Percentiles rank a stretch among this genome's conserved stretches.
Evolutionary conservation across 2,113 vertebrate genomes (phyloP).

Genomic region (Triplophysa tibetana): DNA sequence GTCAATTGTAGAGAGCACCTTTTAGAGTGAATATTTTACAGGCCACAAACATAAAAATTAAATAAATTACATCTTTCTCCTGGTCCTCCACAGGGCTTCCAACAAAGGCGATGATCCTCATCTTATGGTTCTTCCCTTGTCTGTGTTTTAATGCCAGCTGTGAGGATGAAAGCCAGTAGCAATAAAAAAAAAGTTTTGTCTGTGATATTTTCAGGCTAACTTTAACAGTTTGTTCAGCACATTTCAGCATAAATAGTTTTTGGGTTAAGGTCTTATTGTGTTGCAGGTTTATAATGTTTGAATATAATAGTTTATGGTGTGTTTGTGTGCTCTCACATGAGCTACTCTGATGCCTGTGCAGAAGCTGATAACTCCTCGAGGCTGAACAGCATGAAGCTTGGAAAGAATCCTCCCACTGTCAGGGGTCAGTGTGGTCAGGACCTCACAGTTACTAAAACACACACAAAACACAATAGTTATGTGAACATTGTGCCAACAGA

Average conservation of each 20-base stretch:
- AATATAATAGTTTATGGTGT: neutral
- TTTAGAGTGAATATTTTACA: neutral
- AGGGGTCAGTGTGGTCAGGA: slow-evolving; percentile 91
- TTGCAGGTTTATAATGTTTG: too few species aligned
- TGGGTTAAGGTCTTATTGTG: too few species aligned
- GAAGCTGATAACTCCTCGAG: slow-evolving; percentile 90
- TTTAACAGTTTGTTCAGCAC: too few species aligned
- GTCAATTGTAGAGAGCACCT: too few species aligned
- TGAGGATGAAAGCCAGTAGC: neutral
- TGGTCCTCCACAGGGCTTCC: slow-evolving; percentile 94
- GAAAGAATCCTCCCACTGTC: slow-evolving; percentile 93
- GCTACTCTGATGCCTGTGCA: slow-evolving; percentile 96
- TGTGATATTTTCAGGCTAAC: too few species aligned
- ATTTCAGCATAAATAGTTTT: too few species aligned
- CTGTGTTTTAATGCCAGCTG: slow-evolving; percentile 95
- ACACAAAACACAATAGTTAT: neutral
- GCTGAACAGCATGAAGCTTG: slow-evolving; percentile 93
- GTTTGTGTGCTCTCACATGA: slow-evolving; percentile 70
- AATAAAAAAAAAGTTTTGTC: neutral
- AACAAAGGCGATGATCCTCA: slow-evolving; percentile 96
- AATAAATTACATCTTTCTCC: slow-evolving; percentile 90
- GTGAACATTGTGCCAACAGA: neutral
- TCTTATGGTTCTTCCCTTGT: slow-evolving; percentile 98
- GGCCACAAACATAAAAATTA: neutral
- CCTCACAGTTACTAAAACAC: slow-evolving; percentile 87